Evolutionary conservation across 2,888 invertebrate genomes (phyloP), one percentile per base, ranked within the genome.

Genomic region (Clivina fossor): DNA sequence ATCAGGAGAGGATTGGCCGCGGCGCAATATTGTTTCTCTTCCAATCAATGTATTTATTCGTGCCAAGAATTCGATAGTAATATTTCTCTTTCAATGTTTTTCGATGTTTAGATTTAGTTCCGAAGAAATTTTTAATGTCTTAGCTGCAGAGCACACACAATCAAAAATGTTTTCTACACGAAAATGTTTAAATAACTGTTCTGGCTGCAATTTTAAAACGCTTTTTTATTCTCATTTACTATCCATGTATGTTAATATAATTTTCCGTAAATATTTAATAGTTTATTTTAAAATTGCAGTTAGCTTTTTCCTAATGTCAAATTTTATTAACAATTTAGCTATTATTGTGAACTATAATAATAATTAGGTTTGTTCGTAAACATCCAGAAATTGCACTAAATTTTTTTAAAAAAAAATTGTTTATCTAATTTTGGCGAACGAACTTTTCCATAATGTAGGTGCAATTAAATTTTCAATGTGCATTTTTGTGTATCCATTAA

Each of bases 51-150:
- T 53, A 32, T n/a, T 53, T 53, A 53, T 44, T 44, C 41, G 53
- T 53, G 53, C 53, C 53, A 53, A 53, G 35, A 53, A 37, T 28
- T 49, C 32, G 37, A 44, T 44, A 53, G 43, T 22, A 24, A 30
- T 32, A 43, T 43, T 43, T 51, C 44, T 33, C 44, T 53, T 53
- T 53, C 44, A 53, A 24, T 53, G 53, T 53, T 43, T 51, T 53
- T 53, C 40, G 53, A 53, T 53, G 53, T 53, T 30, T 53, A 53
- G 53, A 53, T 53, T 53, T 53, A 53, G 53, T 53, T 53, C 44
- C 53, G 37, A n/a, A n/a, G n/a, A n/a, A n/a, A 26, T 15, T 53
- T 53, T 53, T 37, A 44, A 53, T 53, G 53, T 53, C 47, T 40
- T 53, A 53, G 53, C 53, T 53, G 20, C 53, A 53, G 53, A 53